Evolutionary conservation across 35 echinoderm and acorn worm genomes (phyloP).

Genomic region (Ophioderma brevispina): DNA sequence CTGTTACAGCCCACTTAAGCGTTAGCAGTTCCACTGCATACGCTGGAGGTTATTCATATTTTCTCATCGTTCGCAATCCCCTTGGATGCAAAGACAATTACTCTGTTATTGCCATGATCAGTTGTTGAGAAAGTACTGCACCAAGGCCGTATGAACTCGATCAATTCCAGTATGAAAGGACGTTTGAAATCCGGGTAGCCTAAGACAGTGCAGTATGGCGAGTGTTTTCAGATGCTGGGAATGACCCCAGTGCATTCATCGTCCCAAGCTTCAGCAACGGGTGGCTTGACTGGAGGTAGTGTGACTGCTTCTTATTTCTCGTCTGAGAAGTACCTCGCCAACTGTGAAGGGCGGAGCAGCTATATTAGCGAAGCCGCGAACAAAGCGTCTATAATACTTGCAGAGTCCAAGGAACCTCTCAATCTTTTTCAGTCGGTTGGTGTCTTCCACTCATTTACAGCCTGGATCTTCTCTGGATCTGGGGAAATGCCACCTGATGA

Average conservation of each 20-base stretch:
- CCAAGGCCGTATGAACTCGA: slow-evolving; percentile 45
- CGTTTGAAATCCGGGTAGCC: slow-evolving; percentile 64
- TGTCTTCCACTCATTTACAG: slow-evolving; percentile 38
- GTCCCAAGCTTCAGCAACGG: slow-evolving; percentile 4
- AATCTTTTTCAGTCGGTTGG: slow-evolving; percentile 39
- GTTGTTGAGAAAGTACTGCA: slow-evolving; percentile 62
- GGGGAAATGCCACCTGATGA: slow-evolving; percentile 30
- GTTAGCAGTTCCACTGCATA: not conserved
- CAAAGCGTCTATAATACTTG: slow-evolving; percentile 53
- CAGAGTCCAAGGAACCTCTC: slow-evolving; percentile 42
- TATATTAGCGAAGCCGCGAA: slow-evolving; percentile 34
- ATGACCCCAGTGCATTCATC: slow-evolving; percentile 33
- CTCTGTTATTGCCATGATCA: not conserved
- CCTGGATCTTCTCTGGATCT: slow-evolving; percentile 52
- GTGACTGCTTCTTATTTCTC: not conserved
- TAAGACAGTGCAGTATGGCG: slow-evolving; percentile 34
- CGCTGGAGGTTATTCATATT: not conserved
- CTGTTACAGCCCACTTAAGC: not conserved
- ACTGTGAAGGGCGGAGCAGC: slow-evolving; percentile 28
- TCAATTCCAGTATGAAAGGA: slow-evolving; percentile 60
- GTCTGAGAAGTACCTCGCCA: not conserved
- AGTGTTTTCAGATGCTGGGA: slow-evolving; percentile 14
- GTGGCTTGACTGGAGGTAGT: not conserved
- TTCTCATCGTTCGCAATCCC: not conserved
- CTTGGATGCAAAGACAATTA: not conserved